Percentiles rank a stretch among this genome's conserved stretches.
These are phyloP conservation scores for Chinchilla lanigera DNA, from an alignment of 2,113 vertebrate species.

Conservation along the genomic window DNA sequence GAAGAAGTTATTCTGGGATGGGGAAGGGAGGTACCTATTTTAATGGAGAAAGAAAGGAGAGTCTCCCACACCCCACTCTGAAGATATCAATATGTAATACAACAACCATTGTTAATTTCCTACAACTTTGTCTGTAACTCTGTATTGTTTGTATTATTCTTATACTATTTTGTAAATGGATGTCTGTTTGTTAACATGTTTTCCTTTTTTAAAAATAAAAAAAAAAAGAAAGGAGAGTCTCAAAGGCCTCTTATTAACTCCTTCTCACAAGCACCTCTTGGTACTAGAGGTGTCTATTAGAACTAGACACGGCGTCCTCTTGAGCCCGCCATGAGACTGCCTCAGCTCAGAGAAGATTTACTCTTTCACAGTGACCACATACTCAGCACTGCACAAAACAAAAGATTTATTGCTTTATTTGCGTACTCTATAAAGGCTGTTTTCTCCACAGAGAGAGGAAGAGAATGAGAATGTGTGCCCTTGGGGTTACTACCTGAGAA, in stretches of 20 bases:
- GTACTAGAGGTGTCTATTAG: no score
- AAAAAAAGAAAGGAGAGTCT: background rate
- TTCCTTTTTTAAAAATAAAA: no score
- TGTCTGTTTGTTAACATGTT: no score
- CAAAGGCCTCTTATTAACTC: background rate
- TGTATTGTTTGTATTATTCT: no score
- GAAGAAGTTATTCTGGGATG: background rate
- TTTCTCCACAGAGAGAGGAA: conserved; percentile 8
- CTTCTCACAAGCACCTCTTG: background rate
- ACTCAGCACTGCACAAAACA: conserved; percentile 29
- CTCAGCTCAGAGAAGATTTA: background rate
- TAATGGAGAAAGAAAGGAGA: background rate
- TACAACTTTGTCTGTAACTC: no score
- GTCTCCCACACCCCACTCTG: no score
- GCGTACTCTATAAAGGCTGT: conserved; percentile 52
- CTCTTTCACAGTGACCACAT: background rate
- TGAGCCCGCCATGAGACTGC: accelerated
- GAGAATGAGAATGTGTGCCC: background rate
- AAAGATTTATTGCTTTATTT: conserved; percentile 69
- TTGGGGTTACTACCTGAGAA: conserved; percentile 9
- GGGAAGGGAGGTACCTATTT: background rate
- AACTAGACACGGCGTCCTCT: background rate
- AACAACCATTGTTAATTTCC: no score
- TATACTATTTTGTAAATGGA: no score
- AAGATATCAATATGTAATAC: no score